A percentile compares a stretch with the other conserved stretches of the same genome.
These are phyloP conservation scores for Bradypodion ventrale DNA, from an alignment of 2,797 vertebrate genomes.

Conservation along the genomic window DNA sequence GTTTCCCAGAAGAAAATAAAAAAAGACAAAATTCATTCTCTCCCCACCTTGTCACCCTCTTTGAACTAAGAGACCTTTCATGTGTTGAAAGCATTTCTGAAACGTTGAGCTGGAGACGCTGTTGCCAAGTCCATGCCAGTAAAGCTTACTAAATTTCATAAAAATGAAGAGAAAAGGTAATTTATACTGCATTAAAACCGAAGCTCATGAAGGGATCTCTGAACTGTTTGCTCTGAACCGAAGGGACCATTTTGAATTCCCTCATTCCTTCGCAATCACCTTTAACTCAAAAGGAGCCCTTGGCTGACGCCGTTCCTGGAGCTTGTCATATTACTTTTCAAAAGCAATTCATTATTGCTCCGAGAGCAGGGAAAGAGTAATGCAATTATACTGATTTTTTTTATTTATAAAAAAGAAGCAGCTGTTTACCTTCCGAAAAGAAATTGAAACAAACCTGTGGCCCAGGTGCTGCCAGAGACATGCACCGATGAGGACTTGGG, in stretches of 20 bases:
- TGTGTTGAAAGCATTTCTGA: constrained; percentile 15
- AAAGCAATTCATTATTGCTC: too few relatives aligned
- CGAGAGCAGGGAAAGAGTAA: too few relatives aligned
- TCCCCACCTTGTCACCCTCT: neutral
- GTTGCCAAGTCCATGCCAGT: constrained; percentile 6
- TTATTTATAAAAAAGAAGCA: too few relatives aligned
- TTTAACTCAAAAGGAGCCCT: too few relatives aligned
- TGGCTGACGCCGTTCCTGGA: neutral
- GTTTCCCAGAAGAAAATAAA: constrained; percentile 8
- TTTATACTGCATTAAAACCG: neutral
- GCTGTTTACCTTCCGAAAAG: too few relatives aligned
- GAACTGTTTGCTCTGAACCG: neutral
- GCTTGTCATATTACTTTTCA: too few relatives aligned
- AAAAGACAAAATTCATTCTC: neutral
- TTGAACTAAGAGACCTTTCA: constrained; percentile 46
- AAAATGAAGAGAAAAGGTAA: neutral
- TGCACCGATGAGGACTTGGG: too few relatives aligned
- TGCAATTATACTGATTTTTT: too few relatives aligned
- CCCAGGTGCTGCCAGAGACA: too few relatives aligned
- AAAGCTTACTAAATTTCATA: constrained; percentile 9
- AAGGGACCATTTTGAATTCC: neutral
- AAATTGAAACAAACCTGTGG: too few relatives aligned
- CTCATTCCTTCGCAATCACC: neutral
- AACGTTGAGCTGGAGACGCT: neutral
- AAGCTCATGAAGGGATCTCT: neutral